Base-by-base conservation (phyloP, 2,797 vertebrate genomes). In the Channa striata region DNA sequence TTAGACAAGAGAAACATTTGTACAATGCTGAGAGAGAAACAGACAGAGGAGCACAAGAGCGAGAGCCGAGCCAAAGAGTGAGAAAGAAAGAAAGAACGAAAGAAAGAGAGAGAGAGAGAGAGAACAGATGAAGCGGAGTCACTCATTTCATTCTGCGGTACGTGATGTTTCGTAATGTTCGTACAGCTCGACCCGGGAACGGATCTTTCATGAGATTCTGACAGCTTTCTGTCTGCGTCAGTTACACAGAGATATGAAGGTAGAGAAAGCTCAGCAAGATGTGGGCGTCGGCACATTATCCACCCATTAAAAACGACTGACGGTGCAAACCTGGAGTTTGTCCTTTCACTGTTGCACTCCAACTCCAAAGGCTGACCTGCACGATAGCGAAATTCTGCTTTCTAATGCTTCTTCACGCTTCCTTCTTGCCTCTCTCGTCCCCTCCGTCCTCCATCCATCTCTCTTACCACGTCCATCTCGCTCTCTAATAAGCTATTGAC, bases 1-100 rank as follows among this genome's bases (percentile, higher is more conserved):
- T 90, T 84, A 88, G 86, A 93, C 91, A 92, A 92, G 89, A 87
- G 80, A 85, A 90, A 91, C 90, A 89, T 92, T 90, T 92, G 85
- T 82, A 84, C 84, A 77, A 86, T 82, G 78, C 77, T 52, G 74
- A 47, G 74, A 54, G 81, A 84, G 80, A 74, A 85, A 77, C 63
- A 68, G 78, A 70, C 68, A 62, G 51, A 63, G 71, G 74, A 82
- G 77, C 42, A 67, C 23, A 69, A 61, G 57, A 59, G 58, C 11
- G 30, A 52, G 50, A 73, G 54, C 19, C 25, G 63, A 59, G 20
- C 36, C 54, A 75, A 48, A 47, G 46, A 50, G 47, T 25, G 6
- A 46, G 44, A 21, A 21, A 44, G 33, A 59, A 30, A 30, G 43
- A 34, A 30, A 36, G 30, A 64, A 11, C 48, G 39, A 16, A 11